These are phyloP conservation scores for Sarotherodon lohbergeri DNA, from an alignment of 2,113 vertebrate species.

Conservation along the genomic window DNA sequence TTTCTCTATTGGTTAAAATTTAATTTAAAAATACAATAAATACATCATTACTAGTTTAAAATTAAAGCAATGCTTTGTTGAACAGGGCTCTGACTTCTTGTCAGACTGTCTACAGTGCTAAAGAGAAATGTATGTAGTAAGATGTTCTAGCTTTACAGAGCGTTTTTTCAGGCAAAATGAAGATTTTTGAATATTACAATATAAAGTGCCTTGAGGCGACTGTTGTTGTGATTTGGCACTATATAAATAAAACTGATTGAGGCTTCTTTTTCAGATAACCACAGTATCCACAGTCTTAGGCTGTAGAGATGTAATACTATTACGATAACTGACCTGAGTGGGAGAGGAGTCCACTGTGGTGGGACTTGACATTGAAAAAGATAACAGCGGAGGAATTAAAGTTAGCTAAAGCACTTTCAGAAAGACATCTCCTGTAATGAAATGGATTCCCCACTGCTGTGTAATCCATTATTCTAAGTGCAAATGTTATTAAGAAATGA, in stretches of 20 bases:
- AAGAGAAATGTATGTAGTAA: not conserved
- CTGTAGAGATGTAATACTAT: not conserved
- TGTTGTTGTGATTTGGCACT: not conserved
- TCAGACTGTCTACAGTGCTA: not conserved
- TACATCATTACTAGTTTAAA: not conserved
- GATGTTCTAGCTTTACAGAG: not conserved
- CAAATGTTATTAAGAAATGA: not conserved
- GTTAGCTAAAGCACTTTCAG: not conserved
- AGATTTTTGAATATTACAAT: not conserved
- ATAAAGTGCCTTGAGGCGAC: accelerated
- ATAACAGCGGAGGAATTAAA: not conserved
- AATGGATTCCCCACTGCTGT: not conserved
- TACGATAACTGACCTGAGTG: not conserved
- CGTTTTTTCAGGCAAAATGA: not conserved
- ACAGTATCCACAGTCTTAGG: not conserved
- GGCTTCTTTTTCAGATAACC: not conserved
- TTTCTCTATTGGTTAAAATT: not conserved
- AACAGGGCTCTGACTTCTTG: not conserved
- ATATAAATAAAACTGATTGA: not conserved
- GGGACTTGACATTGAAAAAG: not conserved
- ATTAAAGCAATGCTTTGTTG: not conserved
- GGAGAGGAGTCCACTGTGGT: not conserved
- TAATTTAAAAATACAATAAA: not conserved
- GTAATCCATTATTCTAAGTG: not conserved
- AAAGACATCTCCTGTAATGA: not conserved